Base-by-base conservation (phyloP, 2,888 invertebrate species). In the Aethes cnicana region DNA sequence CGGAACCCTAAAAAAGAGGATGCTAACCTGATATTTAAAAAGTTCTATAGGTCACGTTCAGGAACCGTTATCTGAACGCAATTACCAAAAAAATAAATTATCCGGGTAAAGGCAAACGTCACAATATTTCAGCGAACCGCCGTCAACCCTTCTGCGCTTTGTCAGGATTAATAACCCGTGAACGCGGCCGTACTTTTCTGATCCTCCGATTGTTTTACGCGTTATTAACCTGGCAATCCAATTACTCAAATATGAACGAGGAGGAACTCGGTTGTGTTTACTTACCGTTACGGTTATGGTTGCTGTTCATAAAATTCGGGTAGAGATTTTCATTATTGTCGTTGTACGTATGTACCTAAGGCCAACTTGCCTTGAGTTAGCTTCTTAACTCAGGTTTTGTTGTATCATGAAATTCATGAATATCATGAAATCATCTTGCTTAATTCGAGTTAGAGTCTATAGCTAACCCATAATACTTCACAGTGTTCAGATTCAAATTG, bases 141-240 rank as follows among this genome's bases (percentile, higher is more conserved):
- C 66, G 70, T 77, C 74, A 88, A 87, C 87, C 88, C 87, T 88
- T 88, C 72, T 61, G 79, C 64, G 84, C 84, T 87, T 84, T 89
- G 75, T 89, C 86, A 89, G 79, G 74, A 81, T 88, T 87, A 87
- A 89, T 83, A 84, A 70, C 75, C 80, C 89, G 84, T 85, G 74
- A 87, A 86, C 71, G 72, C 68, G 64, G 64, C 61, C 62, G 68
- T 63, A 64, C 74, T 87, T 84, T 85, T 80, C 82, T 76, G 81
- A 81, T 81, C 83, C 80, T 74, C 69, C 75, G 81, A 86, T 86
- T 87, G 86, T 88, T 87, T 86, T 79, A 84, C 87, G 87, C 84
- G 81, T 86, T 85, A 85, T 89, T 88, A 87, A 84, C 77, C 81
- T 73, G 74, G 75, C 89, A 84, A 85, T 82, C 62, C 85, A 88